Base-by-base conservation (phyloP, 2,797 vertebrate species). In the Sparus aurata region DNA sequence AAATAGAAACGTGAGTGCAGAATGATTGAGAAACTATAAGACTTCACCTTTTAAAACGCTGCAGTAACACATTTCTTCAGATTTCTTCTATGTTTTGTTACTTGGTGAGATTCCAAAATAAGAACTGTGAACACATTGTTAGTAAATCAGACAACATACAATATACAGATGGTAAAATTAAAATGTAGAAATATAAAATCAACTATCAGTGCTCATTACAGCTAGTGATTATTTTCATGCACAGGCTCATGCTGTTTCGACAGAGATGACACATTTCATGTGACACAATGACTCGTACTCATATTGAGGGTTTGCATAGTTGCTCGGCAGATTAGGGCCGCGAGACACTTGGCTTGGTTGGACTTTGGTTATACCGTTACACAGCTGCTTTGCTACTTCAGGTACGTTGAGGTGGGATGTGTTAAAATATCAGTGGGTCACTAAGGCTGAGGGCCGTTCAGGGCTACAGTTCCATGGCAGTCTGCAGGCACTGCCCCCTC, bases 231-330 rank as follows among this genome's bases (percentile, higher is more conserved):
- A 74, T 68, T 66, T 5, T 70, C 92, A 92, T 94, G 91, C 90
- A 80, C 54, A 75, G 55, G 81, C 72, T 63, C 85, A 90, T 92
- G 83, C 91, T 78, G 58, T 77, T 70, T 79, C 27, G 70, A 79
- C 64, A 80, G 41, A 65, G 49, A 50, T 30, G 65, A 75, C 62
- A 63, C n/a, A 70, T 30, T 38, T 30, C 38, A 27, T 54, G 72
- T 81, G 20, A 74, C 69, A 74, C 17, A 59, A 46, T 47, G 77
- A 76, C 55, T 64, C 65, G 68, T 85, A 38, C 38, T 85, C 49
- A 74, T 83, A 80, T 23, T 53, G 65, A 43, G 61, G 45, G 69
- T 82, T 91, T 95, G 93, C 93, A 94, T 94, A 94, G 92, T 82
- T 86, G 45, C 17, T 3, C 3, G 46, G 38, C 41, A 80, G 72